A percentile compares a stretch with the other conserved stretches of the same genome.
These are phyloP conservation scores for Temnothorax curvispinosus DNA, from an alignment of 1,140 invertebrate species.

Conservation along the genomic window DNA sequence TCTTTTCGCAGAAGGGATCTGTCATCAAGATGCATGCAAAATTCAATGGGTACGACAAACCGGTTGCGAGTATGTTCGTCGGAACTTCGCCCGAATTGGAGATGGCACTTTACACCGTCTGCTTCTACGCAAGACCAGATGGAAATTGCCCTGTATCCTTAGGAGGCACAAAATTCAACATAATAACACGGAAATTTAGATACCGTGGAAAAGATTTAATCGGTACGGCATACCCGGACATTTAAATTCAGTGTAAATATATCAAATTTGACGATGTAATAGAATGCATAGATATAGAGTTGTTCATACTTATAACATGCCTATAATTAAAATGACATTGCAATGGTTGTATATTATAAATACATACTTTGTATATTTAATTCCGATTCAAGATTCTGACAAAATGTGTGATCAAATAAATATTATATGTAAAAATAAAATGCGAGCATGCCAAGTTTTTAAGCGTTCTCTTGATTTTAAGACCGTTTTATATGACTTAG, in stretches of 20 bases:
- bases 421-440: neutral
- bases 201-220: slow-evolving; percentile 92
- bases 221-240: slow-evolving; percentile 92
- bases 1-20: slow-evolving; percentile 90
- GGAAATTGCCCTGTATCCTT: slow-evolving; percentile 90
- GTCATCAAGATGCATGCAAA: slow-evolving; percentile 92
- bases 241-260: slow-evolving; percentile 82
- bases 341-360: too few relatives aligned
- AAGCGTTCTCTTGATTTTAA: too few relatives aligned
- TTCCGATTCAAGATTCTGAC: neutral
- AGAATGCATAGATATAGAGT: neutral
- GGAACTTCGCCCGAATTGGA: slow-evolving; percentile 97
- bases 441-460: too few relatives aligned
- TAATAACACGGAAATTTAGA: slow-evolving; percentile 90
- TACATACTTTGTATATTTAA: neutral
- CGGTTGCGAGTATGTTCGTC: slow-evolving; percentile 93
- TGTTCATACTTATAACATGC: neutral
- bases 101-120: slow-evolving; percentile 95
- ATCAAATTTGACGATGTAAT: neutral
- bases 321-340: too few relatives aligned
- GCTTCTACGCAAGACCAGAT: slow-evolving; percentile 91
- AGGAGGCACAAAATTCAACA: slow-evolving; percentile 89
- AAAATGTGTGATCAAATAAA: neutral
- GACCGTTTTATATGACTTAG: too few relatives aligned
- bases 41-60: slow-evolving; percentile 91